phyloP scores from a whole-genome alignment of 2,113 vertebrate species.

The Eleginops maclovinus region DNA sequence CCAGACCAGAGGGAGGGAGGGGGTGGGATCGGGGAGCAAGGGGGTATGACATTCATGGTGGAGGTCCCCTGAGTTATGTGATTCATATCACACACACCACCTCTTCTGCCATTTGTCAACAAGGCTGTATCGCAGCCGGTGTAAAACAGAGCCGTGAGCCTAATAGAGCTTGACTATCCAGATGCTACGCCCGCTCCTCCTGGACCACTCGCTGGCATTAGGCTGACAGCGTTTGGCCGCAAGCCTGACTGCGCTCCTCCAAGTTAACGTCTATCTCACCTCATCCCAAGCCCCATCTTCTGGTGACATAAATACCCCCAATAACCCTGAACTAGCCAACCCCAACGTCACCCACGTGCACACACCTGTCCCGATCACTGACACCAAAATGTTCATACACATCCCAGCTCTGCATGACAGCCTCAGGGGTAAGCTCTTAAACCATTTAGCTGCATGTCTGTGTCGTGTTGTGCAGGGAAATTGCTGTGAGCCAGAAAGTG shows the following conservation, averaged over 20 bases:
- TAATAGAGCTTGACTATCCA: slow-evolving; percentile 84
- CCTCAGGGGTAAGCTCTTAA: not conserved
- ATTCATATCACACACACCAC: slow-evolving; percentile 77
- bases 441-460: slow-evolving; percentile 20
- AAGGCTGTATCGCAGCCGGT: slow-evolving; percentile 68
- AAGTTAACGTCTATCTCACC: slow-evolving; percentile 66
- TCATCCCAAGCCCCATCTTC: slow-evolving; percentile 38
- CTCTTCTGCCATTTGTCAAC: slow-evolving; percentile 78
- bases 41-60: slow-evolving; percentile 64
- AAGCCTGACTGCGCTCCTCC: slow-evolving; percentile 60
- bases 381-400: slow-evolving; percentile 18
- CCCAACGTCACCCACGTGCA: not conserved
- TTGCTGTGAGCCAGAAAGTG: not conserved
- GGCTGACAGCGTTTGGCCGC: slow-evolving; percentile 70
- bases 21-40: slow-evolving; percentile 33
- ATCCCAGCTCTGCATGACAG: slow-evolving; percentile 19
- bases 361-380: not conserved
- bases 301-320: slow-evolving; percentile 55
- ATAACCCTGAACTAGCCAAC: slow-evolving; percentile 45
- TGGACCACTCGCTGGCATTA: slow-evolving; percentile 61
- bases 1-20: slow-evolving; percentile 40
- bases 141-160: slow-evolving; percentile 71
- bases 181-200: slow-evolving; percentile 74
- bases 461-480: slow-evolving; percentile 6
- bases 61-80: slow-evolving; percentile 70